Percentiles rank a stretch among this genome's conserved stretches.
These are phyloP conservation scores for Beris chalybata DNA, from an alignment of 2,888 invertebrate species.

Conservation along the genomic window DNA sequence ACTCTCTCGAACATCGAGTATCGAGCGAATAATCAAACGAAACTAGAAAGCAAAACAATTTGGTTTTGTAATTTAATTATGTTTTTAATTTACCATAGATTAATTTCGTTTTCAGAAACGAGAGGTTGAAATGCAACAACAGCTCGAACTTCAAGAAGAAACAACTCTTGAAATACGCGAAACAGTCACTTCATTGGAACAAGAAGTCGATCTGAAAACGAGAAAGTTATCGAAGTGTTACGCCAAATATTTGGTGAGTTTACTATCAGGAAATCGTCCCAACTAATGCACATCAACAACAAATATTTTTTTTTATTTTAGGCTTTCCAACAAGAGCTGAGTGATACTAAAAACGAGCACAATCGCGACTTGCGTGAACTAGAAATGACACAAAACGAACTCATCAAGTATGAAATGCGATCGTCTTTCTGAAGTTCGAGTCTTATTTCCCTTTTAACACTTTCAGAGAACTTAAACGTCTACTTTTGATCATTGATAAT, in stretches of 20 bases:
- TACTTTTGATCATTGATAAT: constrained; percentile 84
- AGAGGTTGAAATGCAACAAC: constrained; percentile 88
- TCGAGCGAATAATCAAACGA: too few relatives aligned
- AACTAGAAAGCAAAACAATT: too few relatives aligned
- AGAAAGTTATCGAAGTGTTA: constrained; percentile 88
- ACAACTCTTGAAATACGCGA: constrained; percentile 86
- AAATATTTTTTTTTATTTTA: neutral
- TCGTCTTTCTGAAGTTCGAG: neutral
- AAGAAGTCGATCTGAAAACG: constrained; percentile 96
- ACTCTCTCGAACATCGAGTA: too few relatives aligned
- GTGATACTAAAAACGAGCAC: constrained; percentile 84
- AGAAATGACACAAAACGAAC: constrained; percentile 88
- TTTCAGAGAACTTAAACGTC: constrained; percentile 78
- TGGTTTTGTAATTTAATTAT: too few relatives aligned
- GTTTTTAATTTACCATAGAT: constrained; percentile 11
- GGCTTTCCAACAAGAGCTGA: constrained; percentile 70
- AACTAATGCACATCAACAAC: too few relatives aligned
- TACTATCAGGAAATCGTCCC: neutral
- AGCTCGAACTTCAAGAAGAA: constrained; percentile 91
- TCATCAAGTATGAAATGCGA: constrained; percentile 64
- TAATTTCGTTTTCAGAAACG: constrained; percentile 46
- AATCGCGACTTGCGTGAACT: constrained; percentile 88
- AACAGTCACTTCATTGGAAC: constrained; percentile 89
- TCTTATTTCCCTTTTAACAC: constrained; percentile 23
- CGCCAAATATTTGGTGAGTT: constrained; percentile 69